Evolutionary conservation across 2,888 invertebrate species (phyloP), one percentile per base, ranked within the genome.

Genomic region (Acleris laterana): DNA sequence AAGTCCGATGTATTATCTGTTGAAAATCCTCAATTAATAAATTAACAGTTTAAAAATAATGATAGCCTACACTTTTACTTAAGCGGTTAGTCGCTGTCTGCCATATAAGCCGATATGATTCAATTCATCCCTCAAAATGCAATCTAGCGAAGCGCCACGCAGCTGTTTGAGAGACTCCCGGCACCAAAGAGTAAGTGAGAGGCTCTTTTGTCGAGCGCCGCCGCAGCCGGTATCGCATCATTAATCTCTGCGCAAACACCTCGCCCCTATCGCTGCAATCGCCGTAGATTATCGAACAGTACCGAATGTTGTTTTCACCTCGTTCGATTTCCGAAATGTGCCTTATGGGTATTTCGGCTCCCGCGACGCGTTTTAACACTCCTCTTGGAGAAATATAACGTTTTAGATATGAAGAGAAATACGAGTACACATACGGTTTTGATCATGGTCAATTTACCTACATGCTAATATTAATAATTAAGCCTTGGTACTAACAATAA

Each of bases 231-330:
- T 83, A 87, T 88, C 87, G 84, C 83, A 86, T 89, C 90, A 90
- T 90, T 90, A 91, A 91, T 90, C 90, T 90, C 79, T 74, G 76
- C 72, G 83, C 86, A 88, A 88, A 88, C 88, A 88, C 83, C 81
- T 77, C 69, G 68, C 70, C 73, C 71, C 70, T 70, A 69, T 72
- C 75, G 76, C 73, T 74, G 74, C 73, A 70, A 72, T 71, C 70
- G 70, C 66, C 60, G 56, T 68, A 63, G 63, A 68, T 66, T 66
- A 66, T 66, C 66, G 66, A 66, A 44, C 57, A 62, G 62, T 57
- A 63, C 63, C 28, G 38, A 68, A 68, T 65, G 64, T 62, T 65
- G 62, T 65, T 68, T 68, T 68, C 68, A 65, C 58, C 56, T 68
- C 68, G 65, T 61, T 65, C 65, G 56, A 53, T 62, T 65, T 53